phyloP scores from a whole-genome alignment of 2,113 vertebrate species.

The Glaucomys volans region DNA sequence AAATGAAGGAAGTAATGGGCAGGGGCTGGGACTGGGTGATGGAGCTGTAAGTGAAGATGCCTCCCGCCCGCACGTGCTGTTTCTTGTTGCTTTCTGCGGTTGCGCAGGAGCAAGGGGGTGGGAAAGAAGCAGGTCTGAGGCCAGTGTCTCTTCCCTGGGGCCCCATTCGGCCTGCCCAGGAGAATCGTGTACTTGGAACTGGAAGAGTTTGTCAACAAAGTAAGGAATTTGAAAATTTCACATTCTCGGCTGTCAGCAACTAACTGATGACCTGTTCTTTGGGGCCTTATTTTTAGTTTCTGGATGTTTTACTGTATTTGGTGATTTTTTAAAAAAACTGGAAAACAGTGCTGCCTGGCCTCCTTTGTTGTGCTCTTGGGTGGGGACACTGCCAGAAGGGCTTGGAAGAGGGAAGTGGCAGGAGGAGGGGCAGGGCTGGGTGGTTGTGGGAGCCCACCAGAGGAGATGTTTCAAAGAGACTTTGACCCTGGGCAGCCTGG shows the following conservation, averaged over 20 bases:
- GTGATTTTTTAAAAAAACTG: constrained; percentile 65
- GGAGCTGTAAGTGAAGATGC: background rate
- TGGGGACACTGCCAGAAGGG: background rate
- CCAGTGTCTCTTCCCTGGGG: background rate
- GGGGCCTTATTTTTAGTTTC: constrained; percentile 69
- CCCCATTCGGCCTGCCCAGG: background rate
- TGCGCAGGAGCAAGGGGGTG: background rate
- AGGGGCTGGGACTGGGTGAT: background rate
- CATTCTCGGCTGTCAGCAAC: background rate
- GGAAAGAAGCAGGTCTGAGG: background rate
- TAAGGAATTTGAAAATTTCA: background rate
- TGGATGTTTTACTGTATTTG: constrained; percentile 73
- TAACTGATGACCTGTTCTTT: background rate
- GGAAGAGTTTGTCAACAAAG: constrained; percentile 10
- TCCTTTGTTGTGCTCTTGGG: background rate
- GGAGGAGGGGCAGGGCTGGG: background rate
- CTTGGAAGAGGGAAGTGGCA: background rate
- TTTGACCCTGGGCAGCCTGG: rapidly evolving
- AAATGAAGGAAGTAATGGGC: background rate
- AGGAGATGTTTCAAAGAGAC: background rate
- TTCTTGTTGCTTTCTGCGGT: background rate
- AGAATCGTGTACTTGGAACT: background rate
- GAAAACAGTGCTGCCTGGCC: background rate
- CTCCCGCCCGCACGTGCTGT: background rate
- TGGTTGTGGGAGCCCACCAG: too few species aligned